phyloP scores from a whole-genome alignment of 2,113 vertebrate species.

The Jaculus jaculus region DNA sequence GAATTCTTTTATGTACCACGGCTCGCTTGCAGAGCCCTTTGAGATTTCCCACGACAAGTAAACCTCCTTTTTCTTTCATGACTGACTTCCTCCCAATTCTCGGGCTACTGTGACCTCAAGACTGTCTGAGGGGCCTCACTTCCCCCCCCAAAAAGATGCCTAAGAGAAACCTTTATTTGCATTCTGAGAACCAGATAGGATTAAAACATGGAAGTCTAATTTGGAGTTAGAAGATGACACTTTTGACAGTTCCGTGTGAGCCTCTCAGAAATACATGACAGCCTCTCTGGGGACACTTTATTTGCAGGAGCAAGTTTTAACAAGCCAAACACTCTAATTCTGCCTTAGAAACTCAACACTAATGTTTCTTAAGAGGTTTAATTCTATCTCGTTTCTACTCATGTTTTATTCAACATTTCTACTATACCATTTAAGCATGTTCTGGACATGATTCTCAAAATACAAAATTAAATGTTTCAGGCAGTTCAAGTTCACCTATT shows the following conservation, averaged over 20 bases:
- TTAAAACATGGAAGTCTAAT: conserved; percentile 31
- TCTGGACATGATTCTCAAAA: conserved; percentile 25
- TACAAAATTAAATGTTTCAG: neutral
- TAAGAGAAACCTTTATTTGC: neutral
- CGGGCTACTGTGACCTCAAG: neutral
- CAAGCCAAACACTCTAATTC: neutral
- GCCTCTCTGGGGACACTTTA: neutral
- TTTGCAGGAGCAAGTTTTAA: neutral
- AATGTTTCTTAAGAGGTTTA: neutral
- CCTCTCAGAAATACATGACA: neutral
- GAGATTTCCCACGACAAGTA: neutral
- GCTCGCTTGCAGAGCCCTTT: neutral
- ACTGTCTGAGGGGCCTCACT: neutral
- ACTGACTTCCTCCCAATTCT: neutral
- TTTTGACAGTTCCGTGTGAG: neutral
- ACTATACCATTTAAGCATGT: neutral
- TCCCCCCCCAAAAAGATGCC: neutral
- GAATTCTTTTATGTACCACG: neutral
- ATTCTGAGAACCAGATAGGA: neutral
- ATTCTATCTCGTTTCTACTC: neutral
- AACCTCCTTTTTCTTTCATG: neutral
- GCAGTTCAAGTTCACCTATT: neutral
- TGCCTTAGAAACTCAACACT: neutral
- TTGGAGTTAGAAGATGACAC: neutral
- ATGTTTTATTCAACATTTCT: neutral